phyloP scores from a whole-genome alignment of 2,888 invertebrate genomes.

The Zhengitettix transpicula region DNA sequence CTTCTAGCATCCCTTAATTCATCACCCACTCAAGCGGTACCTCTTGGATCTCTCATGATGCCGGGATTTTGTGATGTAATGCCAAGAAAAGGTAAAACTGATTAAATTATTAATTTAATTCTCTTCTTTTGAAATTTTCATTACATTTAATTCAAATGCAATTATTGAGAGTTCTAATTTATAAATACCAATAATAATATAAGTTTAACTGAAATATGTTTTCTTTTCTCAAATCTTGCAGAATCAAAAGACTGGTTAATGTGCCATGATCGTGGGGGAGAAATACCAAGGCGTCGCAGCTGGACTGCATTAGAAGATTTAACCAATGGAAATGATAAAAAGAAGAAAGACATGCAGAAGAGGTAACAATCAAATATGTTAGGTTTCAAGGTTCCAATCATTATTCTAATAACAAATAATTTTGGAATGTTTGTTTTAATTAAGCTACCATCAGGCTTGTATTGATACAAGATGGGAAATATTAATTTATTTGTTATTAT shows the following conservation, averaged over 20 bases:
- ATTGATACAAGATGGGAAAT: no score
- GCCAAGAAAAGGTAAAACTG: slow-evolving; percentile 7
- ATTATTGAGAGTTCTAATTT: no score
- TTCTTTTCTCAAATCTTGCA: slow-evolving; percentile 11
- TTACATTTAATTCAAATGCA: no score
- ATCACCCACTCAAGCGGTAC: slow-evolving; percentile 29
- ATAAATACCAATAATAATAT: no score
- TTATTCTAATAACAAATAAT: no score
- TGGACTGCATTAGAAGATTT: slow-evolving; percentile 76
- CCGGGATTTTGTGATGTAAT: slow-evolving; percentile 6
- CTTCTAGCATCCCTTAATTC: slow-evolving; percentile 30
- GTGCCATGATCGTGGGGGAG: slow-evolving; percentile 33
- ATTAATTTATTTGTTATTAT: no score
- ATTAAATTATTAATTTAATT: no score
- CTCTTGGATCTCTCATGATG: slow-evolving; percentile 11
- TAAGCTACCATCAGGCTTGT: no score
- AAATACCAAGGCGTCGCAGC: slow-evolving; percentile 49
- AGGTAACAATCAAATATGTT: slow-evolving; percentile 24
- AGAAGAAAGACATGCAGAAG: slow-evolving; percentile 30
- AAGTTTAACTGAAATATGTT: no score
- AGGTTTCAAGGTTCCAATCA: no score
- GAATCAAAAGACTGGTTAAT: slow-evolving; percentile 31
- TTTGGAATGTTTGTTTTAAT: no score
- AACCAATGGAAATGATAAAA: slow-evolving; percentile 35
- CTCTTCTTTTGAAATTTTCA: no score